Evolutionary conservation across 30 jellyfish, hydroid and myxozoan species (phyloP), one percentile per base, ranked within the genome.

Genomic region (Pelagia noctiluca): DNA sequence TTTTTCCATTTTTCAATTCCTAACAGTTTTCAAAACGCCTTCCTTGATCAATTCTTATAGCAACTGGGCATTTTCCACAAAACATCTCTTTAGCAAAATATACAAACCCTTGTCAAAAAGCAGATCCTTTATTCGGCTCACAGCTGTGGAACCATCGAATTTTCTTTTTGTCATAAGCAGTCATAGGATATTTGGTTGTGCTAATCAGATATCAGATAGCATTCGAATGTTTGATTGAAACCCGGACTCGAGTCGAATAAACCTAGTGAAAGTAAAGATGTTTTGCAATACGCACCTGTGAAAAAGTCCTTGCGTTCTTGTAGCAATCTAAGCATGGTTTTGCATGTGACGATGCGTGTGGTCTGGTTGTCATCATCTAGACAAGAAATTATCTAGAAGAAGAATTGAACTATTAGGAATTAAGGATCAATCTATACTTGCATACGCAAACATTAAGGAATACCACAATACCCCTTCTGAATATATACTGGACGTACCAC

Each of bases 281-380:
- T 2, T 7, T 30, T 10, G 21, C 4, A 2, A 4, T 13, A 62
- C 91, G 1, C n/a, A 91, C 98, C 98, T 61, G 64, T 81, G 47
- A 86, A 82, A 3, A 78, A 76, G 18, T 57, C 82, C 26, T 52
- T 74, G 94, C 96, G 82, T 38, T 87, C 98, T 35, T 61, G 35
- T 13, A 93, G 54, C 61, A 93, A 33, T 47, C 89, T 93, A n/a
- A 93, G 79, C 16, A 93, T 50, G 11, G 93, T 90, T 68, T 93
- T 93, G 87, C 92, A 85, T 0, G 98, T 93, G 37, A 93, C 97
- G 30, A 77, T 46, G 21, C 98, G 83, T 18, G 98, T 93, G 37
- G 97, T 86, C 47, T 75, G 90, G 61, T 76, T 87, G 61, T 65
- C 83, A 63, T 93, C 98, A 50, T 93, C 98, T 35, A 93, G 78